These are phyloP conservation scores for Mesorhabditis belari DNA, from an alignment of 2,888 invertebrate species.

Conservation along the genomic window DNA sequence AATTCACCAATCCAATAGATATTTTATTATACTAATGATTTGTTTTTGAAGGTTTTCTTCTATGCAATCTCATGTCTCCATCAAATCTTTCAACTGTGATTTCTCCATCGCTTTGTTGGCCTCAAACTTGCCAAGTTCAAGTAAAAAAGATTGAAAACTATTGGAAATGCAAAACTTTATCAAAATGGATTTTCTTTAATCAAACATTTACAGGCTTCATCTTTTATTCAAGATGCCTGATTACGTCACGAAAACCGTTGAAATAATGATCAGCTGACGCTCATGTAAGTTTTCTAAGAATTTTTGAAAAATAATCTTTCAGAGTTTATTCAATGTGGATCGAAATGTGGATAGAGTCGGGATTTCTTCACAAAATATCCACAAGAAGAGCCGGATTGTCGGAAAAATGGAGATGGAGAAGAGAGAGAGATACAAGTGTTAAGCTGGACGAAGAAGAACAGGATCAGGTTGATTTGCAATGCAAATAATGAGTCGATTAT, in stretches of 20 bases:
- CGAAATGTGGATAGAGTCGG: constrained; percentile 35
- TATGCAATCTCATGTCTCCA: constrained; percentile 61
- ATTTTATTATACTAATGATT: no score
- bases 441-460: no score
- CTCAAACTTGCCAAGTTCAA: constrained; percentile 25
- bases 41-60: no score
- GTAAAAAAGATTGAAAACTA: neutral
- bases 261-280: constrained; percentile 59
- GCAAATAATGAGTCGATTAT: no score
- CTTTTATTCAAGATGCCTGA: constrained; percentile 15
- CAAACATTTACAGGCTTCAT: constrained; percentile 2
- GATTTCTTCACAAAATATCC: constrained; percentile 44
- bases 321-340: constrained; percentile 44
- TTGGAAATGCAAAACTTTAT: neutral
- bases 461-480: no score
- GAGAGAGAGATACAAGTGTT: constrained; percentile 35
- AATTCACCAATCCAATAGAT: no score
- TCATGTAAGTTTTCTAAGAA: constrained; percentile 34
- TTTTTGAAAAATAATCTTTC: no score
- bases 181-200: no score
- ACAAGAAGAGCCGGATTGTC: constrained; percentile 34
- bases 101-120: constrained; percentile 62
- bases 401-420: constrained; percentile 23
- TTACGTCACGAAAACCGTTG: constrained; percentile 60
- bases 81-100: constrained; percentile 63